A percentile compares a stretch with the other conserved stretches of the same genome.
These are phyloP conservation scores for Aphidius colemani DNA, from an alignment of 2,888 invertebrate species.

Conservation along the genomic window DNA sequence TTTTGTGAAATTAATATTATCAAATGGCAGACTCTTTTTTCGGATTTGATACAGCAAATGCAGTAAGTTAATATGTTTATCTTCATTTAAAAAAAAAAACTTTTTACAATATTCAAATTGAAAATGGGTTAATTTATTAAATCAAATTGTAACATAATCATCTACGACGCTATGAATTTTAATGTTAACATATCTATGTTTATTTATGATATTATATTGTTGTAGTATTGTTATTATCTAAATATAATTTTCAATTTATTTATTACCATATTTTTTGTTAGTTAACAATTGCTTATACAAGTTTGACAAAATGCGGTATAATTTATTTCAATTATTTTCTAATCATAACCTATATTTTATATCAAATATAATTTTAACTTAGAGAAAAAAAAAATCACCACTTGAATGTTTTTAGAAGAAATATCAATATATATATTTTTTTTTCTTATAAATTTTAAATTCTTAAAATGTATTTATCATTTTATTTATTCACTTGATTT, in stretches of 20 bases:
- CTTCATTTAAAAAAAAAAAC: conserved; percentile 9
- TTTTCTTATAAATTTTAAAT: too few relatives aligned
- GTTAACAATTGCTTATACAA: neutral
- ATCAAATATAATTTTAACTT: too few relatives aligned
- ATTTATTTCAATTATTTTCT: neutral
- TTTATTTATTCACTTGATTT: too few relatives aligned
- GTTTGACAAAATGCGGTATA: conserved; percentile 10
- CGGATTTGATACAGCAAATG: conserved; percentile 79
- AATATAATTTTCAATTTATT: conserved; percentile 21
- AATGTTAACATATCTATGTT: neutral
- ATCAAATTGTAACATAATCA: neutral
- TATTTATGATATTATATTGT: neutral
- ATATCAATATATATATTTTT: too few relatives aligned
- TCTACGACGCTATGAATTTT: conserved; percentile 12
- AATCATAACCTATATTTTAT: too few relatives aligned
- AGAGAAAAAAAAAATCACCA: too few relatives aligned
- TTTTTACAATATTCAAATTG: neutral
- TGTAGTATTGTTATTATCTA: neutral
- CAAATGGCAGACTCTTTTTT: conserved; percentile 88
- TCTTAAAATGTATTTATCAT: too few relatives aligned
- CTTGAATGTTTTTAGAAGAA: neutral
- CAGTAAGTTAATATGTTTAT: conserved; percentile 67
- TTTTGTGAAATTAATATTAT: conserved; percentile 55
- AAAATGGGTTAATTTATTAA: conserved; percentile 3
- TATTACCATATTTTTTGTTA: conserved; percentile 7